Evolutionary conservation across 2,888 invertebrate species (phyloP), one percentile per base, ranked within the genome.

Genomic region (Holacanthella duospinosa): DNA sequence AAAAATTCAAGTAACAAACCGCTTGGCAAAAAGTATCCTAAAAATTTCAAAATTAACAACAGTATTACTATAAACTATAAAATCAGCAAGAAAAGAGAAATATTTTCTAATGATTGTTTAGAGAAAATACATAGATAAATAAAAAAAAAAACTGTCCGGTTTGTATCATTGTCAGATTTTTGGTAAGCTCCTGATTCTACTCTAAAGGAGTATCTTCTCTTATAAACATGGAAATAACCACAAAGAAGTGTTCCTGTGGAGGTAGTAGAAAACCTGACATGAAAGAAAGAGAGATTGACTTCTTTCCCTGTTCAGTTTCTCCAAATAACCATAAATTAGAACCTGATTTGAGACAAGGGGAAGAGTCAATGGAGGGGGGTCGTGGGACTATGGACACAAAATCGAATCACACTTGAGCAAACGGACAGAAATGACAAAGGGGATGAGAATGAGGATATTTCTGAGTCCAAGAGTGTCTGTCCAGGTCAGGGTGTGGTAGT

Each of bases 321-420:
- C 48, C 48, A 48, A 48, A 48, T 48, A 48, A 48, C 48, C 12
- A 48, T 48, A 48, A 48, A 48, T 48, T 48, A 48, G n/a, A 48
- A 4, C 4, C 12, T 48, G 48, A 16, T 48, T 48, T 48, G 21
- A 48, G 48, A 48, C 48, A 48, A 21, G 21, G 48, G 21, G 19
- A 48, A 48, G 48, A 21, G 48, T 16, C 4, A 4, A n/a, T n/a
- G 6, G 48, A 21, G n/a, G 48, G 48, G 48, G 48, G 48, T 9
- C 21, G 4, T 4, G n/a, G 12, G 48, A 4, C 12, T 21, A 4
- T 21, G 12, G 4, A 21, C 48, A 48, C 21, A 21, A 48, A 48
- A 48, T 48, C 48, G n/a, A 48, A 48, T 48, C n/a, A 48, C 16
- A 48, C 19, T 48, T 21, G 48, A 21, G 21, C 12, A n/a, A 21